Evolutionary conservation across 2,113 vertebrate genomes (phyloP).

Genomic region (Numida meleagris): DNA sequence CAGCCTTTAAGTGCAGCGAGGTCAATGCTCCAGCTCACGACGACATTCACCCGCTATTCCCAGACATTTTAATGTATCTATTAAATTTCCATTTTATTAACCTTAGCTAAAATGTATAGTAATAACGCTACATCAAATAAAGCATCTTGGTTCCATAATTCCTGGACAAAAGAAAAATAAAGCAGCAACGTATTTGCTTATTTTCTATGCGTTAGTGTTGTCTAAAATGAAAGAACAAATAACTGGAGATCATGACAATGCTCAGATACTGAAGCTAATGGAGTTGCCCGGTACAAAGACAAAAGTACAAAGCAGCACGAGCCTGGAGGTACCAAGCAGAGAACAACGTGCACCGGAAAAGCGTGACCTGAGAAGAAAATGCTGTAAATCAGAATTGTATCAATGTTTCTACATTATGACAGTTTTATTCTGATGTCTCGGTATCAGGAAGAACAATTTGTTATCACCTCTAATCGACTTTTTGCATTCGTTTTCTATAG

Average conservation of each 20-base stretch:
- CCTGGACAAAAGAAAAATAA: slow-evolving; percentile 27
- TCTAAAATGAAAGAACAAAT: background rate
- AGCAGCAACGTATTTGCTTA: background rate
- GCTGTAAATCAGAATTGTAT: background rate
- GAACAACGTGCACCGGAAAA: background rate
- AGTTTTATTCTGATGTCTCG: background rate
- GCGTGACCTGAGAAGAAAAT: background rate
- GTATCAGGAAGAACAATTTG: background rate
- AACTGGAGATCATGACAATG: background rate
- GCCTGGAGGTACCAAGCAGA: background rate
- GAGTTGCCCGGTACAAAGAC: background rate
- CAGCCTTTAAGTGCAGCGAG: slow-evolving; percentile 69
- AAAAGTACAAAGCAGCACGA: background rate
- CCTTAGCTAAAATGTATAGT: slow-evolving; percentile 57
- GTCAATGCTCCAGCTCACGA: slow-evolving; percentile 58
- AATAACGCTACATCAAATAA: slow-evolving; percentile 57
- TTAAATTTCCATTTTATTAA: slow-evolving; percentile 77
- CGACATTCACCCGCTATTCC: slow-evolving; percentile 30
- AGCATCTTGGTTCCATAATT: slow-evolving; percentile 67
- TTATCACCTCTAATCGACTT: background rate
- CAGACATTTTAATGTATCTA: slow-evolving; percentile 75
- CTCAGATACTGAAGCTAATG: background rate
- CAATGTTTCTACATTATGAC: background rate
- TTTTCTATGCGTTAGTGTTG: slow-evolving; percentile 49
- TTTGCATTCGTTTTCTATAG: background rate